phyloP scores from a whole-genome alignment of 2,888 invertebrate genomes.

The Bombyx huttoni region DNA sequence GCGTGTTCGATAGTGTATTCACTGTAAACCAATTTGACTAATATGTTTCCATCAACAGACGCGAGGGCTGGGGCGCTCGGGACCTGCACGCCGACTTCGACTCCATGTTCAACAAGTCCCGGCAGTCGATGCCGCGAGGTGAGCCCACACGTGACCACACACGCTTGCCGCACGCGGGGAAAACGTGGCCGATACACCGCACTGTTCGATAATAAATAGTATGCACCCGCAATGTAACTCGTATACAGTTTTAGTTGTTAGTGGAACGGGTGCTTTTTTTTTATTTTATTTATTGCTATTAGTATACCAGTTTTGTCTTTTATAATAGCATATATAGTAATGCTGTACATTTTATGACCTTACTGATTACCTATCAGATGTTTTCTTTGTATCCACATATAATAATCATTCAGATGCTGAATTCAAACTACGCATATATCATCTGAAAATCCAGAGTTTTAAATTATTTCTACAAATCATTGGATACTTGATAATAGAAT shows the following conservation, averaged over 20 bases:
- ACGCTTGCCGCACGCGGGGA: slow-evolving; percentile 33
- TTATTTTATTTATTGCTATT: neutral
- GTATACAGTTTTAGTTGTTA: neutral
- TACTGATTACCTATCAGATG: no score
- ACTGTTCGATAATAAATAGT: neutral
- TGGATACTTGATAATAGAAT: no score
- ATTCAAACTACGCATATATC: neutral
- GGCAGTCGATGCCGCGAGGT: slow-evolving; percentile 79
- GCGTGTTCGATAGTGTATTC: no score
- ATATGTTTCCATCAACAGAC: slow-evolving; percentile 23
- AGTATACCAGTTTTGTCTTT: no score
- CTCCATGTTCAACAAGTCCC: slow-evolving; percentile 76
- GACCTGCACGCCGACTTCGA: slow-evolving; percentile 82
- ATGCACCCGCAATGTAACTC: neutral
- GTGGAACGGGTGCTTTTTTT: neutral
- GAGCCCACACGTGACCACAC: slow-evolving; percentile 38
- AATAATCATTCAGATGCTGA: neutral
- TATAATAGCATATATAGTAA: no score
- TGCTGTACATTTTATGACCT: no score
- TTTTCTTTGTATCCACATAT: no score
- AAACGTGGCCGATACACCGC: slow-evolving; percentile 49
- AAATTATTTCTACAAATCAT: no score
- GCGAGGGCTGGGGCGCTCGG: slow-evolving; percentile 74
- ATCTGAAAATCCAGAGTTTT: no score
- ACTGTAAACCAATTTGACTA: no score